These are phyloP conservation scores for Xenopus borealis DNA, from an alignment of 2,113 vertebrate species.

Conservation along the genomic window DNA sequence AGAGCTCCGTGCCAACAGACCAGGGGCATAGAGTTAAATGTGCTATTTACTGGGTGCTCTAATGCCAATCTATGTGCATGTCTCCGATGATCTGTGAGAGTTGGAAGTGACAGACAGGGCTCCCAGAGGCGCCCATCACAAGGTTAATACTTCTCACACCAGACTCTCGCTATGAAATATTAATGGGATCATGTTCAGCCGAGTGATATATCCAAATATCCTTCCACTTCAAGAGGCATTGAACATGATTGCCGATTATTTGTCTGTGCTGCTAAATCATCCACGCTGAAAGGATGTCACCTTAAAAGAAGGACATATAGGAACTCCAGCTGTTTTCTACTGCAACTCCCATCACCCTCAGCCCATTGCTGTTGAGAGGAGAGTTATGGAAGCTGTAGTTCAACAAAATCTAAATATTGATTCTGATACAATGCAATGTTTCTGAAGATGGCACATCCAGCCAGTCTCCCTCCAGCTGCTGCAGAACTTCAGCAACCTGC, in stretches of 20 bases:
- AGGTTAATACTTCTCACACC: neutral
- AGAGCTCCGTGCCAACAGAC: neutral
- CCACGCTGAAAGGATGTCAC: neutral
- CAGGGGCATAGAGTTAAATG: neutral
- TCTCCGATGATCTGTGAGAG: neutral
- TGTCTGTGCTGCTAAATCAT: neutral
- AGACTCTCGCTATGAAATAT: constrained; percentile 16
- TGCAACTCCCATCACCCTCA: too few relatives aligned
- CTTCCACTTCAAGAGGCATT: neutral
- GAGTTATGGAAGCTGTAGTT: too few relatives aligned
- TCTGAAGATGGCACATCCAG: too few relatives aligned
- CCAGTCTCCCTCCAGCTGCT: too few relatives aligned
- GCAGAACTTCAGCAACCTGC: too few relatives aligned
- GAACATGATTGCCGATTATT: neutral
- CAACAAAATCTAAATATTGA: too few relatives aligned
- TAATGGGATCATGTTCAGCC: neutral
- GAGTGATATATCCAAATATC: neutral
- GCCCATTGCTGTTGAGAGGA: too few relatives aligned
- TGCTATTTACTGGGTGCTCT: neutral
- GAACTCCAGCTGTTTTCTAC: too few relatives aligned
- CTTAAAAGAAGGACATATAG: too few relatives aligned
- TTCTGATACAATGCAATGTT: too few relatives aligned
- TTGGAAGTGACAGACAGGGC: neutral
- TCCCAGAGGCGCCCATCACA: neutral
- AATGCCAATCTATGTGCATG: neutral